Evolutionary conservation across 1,140 invertebrate species (phyloP), one percentile per base, ranked within the genome.

Genomic region (Macrotrachela quadricornifera): DNA sequence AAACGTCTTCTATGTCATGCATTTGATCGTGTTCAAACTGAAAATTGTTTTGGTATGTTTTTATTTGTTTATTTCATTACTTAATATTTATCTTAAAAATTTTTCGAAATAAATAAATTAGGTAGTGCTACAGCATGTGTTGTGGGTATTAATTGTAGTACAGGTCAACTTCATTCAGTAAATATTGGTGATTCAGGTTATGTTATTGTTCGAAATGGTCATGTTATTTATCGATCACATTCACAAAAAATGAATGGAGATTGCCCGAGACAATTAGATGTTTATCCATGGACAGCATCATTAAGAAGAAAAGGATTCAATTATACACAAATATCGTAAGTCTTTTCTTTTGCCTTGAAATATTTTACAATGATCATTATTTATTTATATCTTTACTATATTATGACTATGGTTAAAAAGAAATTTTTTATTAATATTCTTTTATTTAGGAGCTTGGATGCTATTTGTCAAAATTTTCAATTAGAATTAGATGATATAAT

Each of bases 171-270:
- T 59, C 86, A 88, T 60, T 82, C 88, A 8, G 88, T 90, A 12
- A 96, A 96, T 72, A 85, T 96, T 58, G 91, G 91, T 14, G 91
- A 96, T 70, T 92, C 86, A 63, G 91, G 90, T n/a, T 95, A 87
- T 68, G 79, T 94, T 65, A 79, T 95, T 42, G 81, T 94, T 41
- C 74, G 90, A 15, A 75, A 79, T 52, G 74, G 72, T 21, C 75
- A 82, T 59, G 78, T 95, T n/a, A 78, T 95, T 16, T 83, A 90
- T 67, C 77, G 84, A 52, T 90, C 85, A 0, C 81, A 84, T 60
- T 90, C 95, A 68, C 90, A 96, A 64, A 85, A 91, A 61, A 36
- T 53, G 9, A 53, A 18, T 15, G 41, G n/a, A 15, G 51, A 53
- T 10, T 53, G 51, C 39, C 51, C 51, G 0, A 46, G 40, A 17